Conservation (phyloP, 2,888 invertebrate genomes). For the Penaeus monodon region DNA sequence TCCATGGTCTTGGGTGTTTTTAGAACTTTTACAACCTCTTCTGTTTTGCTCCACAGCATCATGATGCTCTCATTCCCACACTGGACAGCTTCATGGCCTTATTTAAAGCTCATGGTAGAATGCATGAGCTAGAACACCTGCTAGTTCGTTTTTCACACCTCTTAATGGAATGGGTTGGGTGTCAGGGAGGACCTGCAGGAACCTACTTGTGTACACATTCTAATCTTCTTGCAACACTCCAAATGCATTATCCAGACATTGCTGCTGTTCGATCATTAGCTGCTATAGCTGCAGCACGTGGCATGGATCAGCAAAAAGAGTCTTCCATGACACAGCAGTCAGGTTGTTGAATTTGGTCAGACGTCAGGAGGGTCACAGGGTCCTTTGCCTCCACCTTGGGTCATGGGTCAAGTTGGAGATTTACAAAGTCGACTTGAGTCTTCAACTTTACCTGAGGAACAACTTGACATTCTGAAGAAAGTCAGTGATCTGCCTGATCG, state of each 20-base stretch:
- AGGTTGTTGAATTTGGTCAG: conserved; percentile 23
- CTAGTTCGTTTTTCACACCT: conserved; percentile 52
- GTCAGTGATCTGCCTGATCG: conserved; percentile 48
- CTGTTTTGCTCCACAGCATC: conserved; percentile 79
- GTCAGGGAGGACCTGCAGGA: conserved; percentile 54
- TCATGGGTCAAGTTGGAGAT: conserved; percentile 46
- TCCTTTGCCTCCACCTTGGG: conserved; percentile 45
- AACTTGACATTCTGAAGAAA: conserved; percentile 50
- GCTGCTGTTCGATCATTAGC: conserved; percentile 57
- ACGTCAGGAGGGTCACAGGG: conserved; percentile 46
- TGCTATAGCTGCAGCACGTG: conserved; percentile 54
- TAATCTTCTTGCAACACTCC: conserved; percentile 44
- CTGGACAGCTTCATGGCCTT: conserved; percentile 79
- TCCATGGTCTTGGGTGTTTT: conserved; percentile 82
- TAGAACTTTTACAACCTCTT: conserved; percentile 84
- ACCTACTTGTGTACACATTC: conserved; percentile 55
- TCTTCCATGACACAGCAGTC: conserved; percentile 29
- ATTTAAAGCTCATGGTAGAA: conserved; percentile 68
- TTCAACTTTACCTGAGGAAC: conserved; percentile 56
- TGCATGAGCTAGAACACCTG: conserved; percentile 50
- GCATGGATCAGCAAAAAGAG: conserved; percentile 59
- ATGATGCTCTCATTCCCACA: conserved; percentile 75
- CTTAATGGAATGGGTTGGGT: conserved; percentile 61
- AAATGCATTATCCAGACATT: conserved; percentile 57
- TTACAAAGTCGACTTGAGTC: conserved; percentile 36